phyloP scores from a whole-genome alignment of 2,888 invertebrate genomes.

The Exocentrus adspersus region DNA sequence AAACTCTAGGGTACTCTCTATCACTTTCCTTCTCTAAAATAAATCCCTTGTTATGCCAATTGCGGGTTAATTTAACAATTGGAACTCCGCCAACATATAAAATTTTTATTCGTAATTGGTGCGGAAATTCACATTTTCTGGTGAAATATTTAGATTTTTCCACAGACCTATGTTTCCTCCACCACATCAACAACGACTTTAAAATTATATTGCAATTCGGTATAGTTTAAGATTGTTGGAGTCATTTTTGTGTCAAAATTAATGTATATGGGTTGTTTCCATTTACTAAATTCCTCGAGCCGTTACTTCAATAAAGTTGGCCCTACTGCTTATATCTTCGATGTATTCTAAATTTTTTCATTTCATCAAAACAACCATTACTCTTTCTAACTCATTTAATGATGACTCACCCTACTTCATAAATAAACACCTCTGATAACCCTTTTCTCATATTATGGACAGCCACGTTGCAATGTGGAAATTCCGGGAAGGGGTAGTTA shows the following conservation, averaged over 20 bases:
- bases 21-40: constrained; percentile 35
- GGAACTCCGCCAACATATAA: constrained; percentile 49
- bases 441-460: too few species aligned
- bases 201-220: constrained; percentile 27
- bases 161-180: constrained; percentile 46
- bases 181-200: constrained; percentile 50
- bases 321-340: constrained; percentile 42
- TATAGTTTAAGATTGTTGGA: constrained; percentile 10
- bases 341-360: constrained; percentile 25
- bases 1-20: constrained; percentile 31
- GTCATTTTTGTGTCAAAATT: constrained; percentile 50
- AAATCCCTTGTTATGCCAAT: constrained; percentile 49
- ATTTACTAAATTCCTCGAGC: constrained; percentile 30
- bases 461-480: too few species aligned
- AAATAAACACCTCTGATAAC: too few species aligned
- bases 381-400: too few species aligned
- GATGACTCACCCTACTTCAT: background rate
- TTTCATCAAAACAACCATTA: too few species aligned
- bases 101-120: constrained; percentile 44
- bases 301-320: constrained; percentile 43
- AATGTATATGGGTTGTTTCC: constrained; percentile 40
- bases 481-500: too few species aligned
- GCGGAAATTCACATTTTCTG: constrained; percentile 42
- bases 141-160: constrained; percentile 42
- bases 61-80: constrained; percentile 46